phyloP scores from a whole-genome alignment of 2,113 vertebrate genomes.

The Nibea albiflora region DNA sequence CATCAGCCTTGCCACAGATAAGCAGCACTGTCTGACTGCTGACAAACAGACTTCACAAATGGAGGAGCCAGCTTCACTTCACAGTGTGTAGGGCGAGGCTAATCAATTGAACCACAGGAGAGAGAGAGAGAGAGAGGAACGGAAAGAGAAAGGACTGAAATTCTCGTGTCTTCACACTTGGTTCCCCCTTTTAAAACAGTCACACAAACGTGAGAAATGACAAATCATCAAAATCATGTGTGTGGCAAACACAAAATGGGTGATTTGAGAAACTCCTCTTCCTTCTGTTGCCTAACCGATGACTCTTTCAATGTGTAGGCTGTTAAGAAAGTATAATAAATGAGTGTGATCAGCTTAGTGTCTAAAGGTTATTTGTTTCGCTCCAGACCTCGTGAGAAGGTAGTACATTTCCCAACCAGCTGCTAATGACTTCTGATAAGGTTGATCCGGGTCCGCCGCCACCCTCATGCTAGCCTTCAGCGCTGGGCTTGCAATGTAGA shows the following conservation, averaged over 20 bases:
- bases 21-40: constrained; percentile 38
- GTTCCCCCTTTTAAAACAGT: constrained; percentile 11
- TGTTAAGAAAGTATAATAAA: background rate
- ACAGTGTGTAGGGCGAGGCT: constrained; percentile 14
- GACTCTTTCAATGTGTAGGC: background rate
- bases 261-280: background rate
- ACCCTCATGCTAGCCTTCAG: constrained; percentile 6
- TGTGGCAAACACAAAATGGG: background rate
- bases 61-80: constrained; percentile 16
- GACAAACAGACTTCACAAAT: constrained; percentile 36
- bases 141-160: background rate
- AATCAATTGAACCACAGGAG: constrained; percentile 32
- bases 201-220: background rate
- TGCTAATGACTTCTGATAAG: constrained; percentile 30
- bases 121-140: constrained; percentile 4
- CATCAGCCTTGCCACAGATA: constrained; percentile 11
- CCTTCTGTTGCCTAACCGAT: background rate
- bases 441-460: background rate
- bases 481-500: constrained; percentile 34
- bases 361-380: constrained; percentile 26
- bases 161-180: constrained; percentile 3
- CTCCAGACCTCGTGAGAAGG: background rate
- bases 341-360: background rate
- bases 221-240: background rate
- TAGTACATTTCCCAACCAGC: constrained; percentile 8